Conservation (phyloP, 2,113 vertebrate genomes). For the Oryzias woworae region DNA sequence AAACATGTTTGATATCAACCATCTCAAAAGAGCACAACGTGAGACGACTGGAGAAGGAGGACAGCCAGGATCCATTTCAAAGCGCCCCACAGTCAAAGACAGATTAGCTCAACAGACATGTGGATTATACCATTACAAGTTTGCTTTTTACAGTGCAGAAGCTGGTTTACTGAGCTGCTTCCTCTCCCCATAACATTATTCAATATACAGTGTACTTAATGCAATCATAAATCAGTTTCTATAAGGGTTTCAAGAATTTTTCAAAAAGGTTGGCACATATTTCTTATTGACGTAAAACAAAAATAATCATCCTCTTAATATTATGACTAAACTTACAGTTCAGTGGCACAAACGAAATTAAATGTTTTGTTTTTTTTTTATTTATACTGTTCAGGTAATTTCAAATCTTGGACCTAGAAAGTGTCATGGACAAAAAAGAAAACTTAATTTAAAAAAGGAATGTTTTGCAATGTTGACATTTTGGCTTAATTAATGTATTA, state of each 20-base stretch:
- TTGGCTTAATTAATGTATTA: neutral
- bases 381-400: too few species aligned
- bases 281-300: slow-evolving; percentile 14
- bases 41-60: slow-evolving; percentile 32
- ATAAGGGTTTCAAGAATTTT: slow-evolving; percentile 46
- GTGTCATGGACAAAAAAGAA: too few species aligned
- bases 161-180: slow-evolving; percentile 39
- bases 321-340: too few species aligned
- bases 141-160: slow-evolving; percentile 62
- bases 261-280: slow-evolving; percentile 26
- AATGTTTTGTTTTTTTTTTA: too few species aligned
- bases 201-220: slow-evolving; percentile 21
- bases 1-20: slow-evolving; percentile 23
- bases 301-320: too few species aligned
- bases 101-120: slow-evolving; percentile 45
- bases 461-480: neutral
- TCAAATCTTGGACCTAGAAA: too few species aligned
- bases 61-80: slow-evolving; percentile 37
- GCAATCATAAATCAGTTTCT: slow-evolving; percentile 29
- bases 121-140: slow-evolving; percentile 35
- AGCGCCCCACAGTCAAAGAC: slow-evolving; percentile 29
- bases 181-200: slow-evolving; percentile 19
- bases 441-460: too few species aligned
- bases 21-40: slow-evolving; percentile 36
- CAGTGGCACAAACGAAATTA: too few species aligned